Conservation (phyloP, 2,113 vertebrate genomes). For the Anas platyrhynchos region DNA sequence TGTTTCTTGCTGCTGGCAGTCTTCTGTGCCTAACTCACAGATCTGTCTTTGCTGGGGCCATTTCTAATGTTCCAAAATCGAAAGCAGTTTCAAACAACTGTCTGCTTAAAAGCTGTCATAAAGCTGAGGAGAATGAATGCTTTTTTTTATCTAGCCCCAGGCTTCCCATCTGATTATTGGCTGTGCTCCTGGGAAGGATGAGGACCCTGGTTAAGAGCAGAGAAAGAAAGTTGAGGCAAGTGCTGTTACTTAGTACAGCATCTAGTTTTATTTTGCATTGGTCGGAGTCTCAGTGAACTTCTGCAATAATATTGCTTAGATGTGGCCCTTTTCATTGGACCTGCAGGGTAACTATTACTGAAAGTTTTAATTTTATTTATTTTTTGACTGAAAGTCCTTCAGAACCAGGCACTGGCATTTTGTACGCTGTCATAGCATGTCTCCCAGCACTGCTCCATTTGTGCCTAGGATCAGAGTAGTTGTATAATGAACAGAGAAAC, state of each 20-base stretch:
- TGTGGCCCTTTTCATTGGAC: neutral
- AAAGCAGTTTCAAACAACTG: slow-evolving; percentile 23
- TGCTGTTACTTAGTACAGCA: neutral
- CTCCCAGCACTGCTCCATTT: neutral
- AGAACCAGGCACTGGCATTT: neutral
- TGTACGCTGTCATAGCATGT: neutral
- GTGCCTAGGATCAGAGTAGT: neutral
- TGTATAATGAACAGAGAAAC: neutral
- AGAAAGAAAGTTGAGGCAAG: neutral
- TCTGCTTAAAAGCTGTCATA: slow-evolving; percentile 37
- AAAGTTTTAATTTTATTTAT: neutral
- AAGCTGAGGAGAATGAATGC: neutral
- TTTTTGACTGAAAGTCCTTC: neutral
- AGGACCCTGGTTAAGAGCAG: neutral
- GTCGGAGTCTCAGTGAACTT: neutral
- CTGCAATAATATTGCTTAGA: neutral
- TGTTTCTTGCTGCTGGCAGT: neutral
- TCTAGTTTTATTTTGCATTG: neutral
- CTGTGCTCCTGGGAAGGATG: neutral
- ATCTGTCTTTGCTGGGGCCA: neutral
- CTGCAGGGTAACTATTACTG: neutral
- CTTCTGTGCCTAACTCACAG: slow-evolving; percentile 8
- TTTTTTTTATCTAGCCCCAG: slow-evolving; percentile 40
- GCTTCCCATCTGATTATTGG: neutral
- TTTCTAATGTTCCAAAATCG: slow-evolving; percentile 26